A percentile compares a stretch with the other conserved stretches of the same genome.
Conservation (phyloP, 2,888 invertebrate species). For the Cosmia pyralina region DNA sequence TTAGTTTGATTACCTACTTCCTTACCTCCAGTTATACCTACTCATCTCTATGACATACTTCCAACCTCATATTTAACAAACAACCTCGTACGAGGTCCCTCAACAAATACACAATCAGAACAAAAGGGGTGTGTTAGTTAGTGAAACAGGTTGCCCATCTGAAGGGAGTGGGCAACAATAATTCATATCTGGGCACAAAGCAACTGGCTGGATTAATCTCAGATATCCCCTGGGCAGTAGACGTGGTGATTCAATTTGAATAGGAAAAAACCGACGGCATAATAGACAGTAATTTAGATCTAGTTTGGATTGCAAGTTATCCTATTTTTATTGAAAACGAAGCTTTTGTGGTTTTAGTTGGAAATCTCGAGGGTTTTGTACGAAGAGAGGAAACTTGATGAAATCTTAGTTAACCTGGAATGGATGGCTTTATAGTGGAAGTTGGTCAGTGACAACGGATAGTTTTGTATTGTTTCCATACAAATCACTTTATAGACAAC, state of each 20-base stretch:
- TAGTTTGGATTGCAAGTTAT: conserved; percentile 53
- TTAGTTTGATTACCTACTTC: background rate
- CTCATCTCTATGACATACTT: conserved; percentile 19
- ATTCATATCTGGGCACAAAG: conserved; percentile 72
- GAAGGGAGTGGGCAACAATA: conserved; percentile 63
- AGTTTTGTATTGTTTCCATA: conserved; percentile 39
- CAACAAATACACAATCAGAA: conserved; percentile 46
- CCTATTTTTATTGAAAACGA: conserved; percentile 59
- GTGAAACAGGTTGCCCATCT: conserved; percentile 52
- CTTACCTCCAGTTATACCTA: background rate
- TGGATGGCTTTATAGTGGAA: background rate
- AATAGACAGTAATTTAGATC: conserved; percentile 65
- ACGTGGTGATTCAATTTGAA: conserved; percentile 77
- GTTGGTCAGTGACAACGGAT: conserved; percentile 16
- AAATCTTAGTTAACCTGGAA: conserved; percentile 11
- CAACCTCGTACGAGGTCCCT: conserved; percentile 10
- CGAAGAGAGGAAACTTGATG: conserved; percentile 22
- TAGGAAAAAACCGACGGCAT: conserved; percentile 71
- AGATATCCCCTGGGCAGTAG: conserved; percentile 66
- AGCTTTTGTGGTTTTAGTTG: conserved; percentile 41
- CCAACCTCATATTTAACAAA: conserved; percentile 16
- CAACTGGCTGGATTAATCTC: conserved; percentile 70
- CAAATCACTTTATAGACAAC: conserved; percentile 4
- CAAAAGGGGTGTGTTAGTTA: conserved; percentile 52
- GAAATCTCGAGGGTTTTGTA: conserved; percentile 24